Evolutionary conservation across 2,797 vertebrate species (phyloP).

Genomic region (Myiotriccus ornatus): DNA sequence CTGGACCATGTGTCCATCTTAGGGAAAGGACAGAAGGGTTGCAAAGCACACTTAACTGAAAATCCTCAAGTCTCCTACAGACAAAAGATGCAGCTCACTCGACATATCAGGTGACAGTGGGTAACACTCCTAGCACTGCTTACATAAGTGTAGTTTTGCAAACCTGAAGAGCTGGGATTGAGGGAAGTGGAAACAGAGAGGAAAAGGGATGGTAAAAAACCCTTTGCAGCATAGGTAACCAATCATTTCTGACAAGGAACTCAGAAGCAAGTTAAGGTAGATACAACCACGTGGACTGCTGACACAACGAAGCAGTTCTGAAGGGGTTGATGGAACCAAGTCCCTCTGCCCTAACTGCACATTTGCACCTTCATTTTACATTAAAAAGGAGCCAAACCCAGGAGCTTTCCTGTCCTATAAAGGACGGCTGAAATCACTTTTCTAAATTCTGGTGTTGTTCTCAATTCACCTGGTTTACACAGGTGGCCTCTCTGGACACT

Average conservation of each 20-base stretch:
- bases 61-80: background rate
- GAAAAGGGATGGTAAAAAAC: background rate
- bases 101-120: background rate
- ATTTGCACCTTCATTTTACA: background rate
- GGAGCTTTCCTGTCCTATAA: background rate
- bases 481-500: background rate
- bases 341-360: background rate
- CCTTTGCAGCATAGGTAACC: background rate
- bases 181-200: background rate
- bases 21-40: background rate
- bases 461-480: background rate
- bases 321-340: background rate
- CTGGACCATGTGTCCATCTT: background rate
- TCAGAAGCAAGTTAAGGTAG: rapidly evolving
- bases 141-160: background rate
- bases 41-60: background rate
- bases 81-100: background rate
- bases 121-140: background rate
- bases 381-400: background rate
- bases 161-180: background rate
- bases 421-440: background rate
- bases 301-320: background rate
- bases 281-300: background rate
- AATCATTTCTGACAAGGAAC: background rate
- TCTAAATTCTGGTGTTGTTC: background rate